Evolutionary conservation across 2,113 vertebrate genomes (phyloP).

Genomic region (Pongo pygmaeus): DNA sequence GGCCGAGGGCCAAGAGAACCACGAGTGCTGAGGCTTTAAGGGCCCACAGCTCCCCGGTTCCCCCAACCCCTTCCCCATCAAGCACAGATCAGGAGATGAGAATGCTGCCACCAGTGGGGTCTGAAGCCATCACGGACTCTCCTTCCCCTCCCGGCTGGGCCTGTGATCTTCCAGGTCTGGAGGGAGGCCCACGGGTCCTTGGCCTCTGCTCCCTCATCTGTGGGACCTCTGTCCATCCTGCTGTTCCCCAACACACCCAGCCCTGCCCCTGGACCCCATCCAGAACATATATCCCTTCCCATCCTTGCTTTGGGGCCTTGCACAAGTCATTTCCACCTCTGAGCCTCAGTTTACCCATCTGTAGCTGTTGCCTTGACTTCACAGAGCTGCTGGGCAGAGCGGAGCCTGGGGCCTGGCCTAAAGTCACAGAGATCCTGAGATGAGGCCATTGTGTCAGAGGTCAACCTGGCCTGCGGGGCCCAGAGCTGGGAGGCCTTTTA

Average conservation of each 20-base stretch:
- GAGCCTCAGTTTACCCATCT: neutral
- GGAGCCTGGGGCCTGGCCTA: neutral
- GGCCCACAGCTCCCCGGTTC: too few species aligned
- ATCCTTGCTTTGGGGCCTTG: neutral
- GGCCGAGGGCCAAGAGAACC: accelerated
- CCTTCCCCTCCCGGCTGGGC: neutral
- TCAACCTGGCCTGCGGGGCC: neutral
- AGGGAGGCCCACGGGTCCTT: neutral
- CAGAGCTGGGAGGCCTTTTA: neutral
- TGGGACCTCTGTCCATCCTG: neutral
- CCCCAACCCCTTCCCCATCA: neutral
- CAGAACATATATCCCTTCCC: neutral
- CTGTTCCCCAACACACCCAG: neutral
- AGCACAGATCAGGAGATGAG: neutral
- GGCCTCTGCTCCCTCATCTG: neutral
- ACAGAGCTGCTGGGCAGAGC: neutral
- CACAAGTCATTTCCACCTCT: neutral
- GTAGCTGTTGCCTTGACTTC: neutral
- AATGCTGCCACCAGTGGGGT: too few species aligned
- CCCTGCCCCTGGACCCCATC: neutral
- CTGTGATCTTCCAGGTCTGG: neutral
- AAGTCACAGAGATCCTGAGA: neutral
- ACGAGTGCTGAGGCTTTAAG: neutral
- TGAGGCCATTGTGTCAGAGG: neutral
- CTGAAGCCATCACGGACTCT: neutral